Evolutionary conservation across 2,113 vertebrate genomes (phyloP).

Genomic region (Mustelus asterias): DNA sequence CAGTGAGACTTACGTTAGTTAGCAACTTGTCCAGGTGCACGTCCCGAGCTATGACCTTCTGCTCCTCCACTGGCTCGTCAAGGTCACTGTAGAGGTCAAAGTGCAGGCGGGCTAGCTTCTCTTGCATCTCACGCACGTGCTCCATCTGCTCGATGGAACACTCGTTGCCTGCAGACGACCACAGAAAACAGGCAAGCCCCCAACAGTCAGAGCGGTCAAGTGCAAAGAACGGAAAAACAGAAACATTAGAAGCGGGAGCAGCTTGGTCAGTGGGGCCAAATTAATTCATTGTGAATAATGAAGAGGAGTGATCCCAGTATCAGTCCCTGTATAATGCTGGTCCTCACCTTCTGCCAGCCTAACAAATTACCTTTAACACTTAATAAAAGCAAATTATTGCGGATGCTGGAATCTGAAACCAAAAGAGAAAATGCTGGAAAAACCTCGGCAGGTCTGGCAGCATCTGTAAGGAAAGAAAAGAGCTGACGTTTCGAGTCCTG

Average conservation of each 20-base stretch:
- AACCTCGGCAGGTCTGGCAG: no score
- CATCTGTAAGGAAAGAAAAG: no score
- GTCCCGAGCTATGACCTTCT: conserved; percentile 75
- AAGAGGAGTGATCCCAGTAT: not conserved
- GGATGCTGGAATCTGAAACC: no score
- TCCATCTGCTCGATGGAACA: conserved; percentile 98
- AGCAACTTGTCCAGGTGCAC: conserved; percentile 89
- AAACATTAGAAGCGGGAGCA: not conserved
- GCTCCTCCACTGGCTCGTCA: conserved; percentile 85
- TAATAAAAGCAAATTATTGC: no score
- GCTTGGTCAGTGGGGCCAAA: not conserved
- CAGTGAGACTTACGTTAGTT: conserved; percentile 70
- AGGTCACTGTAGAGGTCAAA: conserved; percentile 88
- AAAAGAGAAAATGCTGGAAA: no score
- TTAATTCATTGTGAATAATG: not conserved
- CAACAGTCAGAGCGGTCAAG: not conserved
- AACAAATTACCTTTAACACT: not conserved
- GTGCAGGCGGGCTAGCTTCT: conserved; percentile 88
- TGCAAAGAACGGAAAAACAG: not conserved
- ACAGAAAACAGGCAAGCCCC: not conserved
- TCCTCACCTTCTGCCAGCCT: not conserved
- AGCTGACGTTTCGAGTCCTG: no score
- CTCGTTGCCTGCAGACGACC: conserved; percentile 71
- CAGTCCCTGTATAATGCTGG: not conserved
- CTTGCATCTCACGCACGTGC: conserved; percentile 93